Evolutionary conservation across 1,140 invertebrate species (phyloP).

Genomic region (Parapsyche elsis): DNA sequence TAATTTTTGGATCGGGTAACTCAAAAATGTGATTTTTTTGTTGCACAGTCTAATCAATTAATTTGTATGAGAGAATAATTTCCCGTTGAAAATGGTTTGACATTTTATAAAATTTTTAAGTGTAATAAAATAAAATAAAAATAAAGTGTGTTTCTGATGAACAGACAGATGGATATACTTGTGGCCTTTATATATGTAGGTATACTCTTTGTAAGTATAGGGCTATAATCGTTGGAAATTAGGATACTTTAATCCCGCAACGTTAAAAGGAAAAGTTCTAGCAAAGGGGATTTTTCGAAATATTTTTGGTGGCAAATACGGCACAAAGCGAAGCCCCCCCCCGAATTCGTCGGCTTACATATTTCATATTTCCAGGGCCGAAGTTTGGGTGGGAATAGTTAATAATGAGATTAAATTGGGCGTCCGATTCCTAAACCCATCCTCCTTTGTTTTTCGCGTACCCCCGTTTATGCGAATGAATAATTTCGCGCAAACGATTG

Average conservation of each 20-base stretch:
- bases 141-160: no score
- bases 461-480: neutral
- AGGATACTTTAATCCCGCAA: neutral
- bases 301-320: neutral
- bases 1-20: no score
- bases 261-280: neutral
- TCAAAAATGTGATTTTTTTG: no score
- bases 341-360: slow-evolving; percentile 5
- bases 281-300: neutral
- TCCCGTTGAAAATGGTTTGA: no score
- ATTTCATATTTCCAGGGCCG: neutral
- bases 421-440: neutral
- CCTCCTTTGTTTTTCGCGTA: neutral
- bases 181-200: no score
- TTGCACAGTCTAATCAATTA: no score
- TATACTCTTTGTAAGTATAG: neutral
- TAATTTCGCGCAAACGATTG: slow-evolving; percentile 5
- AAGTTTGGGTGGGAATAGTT: neutral
- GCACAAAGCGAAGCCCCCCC: slow-evolving; percentile 1
- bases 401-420: slow-evolving; percentile 10
- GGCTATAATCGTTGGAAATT: neutral
- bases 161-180: no score
- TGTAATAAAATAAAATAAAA: no score
- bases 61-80: no score
- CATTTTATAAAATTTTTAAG: no score